phyloP scores from a whole-genome alignment of 2,797 vertebrate species.

The Nasua narica region DNA sequence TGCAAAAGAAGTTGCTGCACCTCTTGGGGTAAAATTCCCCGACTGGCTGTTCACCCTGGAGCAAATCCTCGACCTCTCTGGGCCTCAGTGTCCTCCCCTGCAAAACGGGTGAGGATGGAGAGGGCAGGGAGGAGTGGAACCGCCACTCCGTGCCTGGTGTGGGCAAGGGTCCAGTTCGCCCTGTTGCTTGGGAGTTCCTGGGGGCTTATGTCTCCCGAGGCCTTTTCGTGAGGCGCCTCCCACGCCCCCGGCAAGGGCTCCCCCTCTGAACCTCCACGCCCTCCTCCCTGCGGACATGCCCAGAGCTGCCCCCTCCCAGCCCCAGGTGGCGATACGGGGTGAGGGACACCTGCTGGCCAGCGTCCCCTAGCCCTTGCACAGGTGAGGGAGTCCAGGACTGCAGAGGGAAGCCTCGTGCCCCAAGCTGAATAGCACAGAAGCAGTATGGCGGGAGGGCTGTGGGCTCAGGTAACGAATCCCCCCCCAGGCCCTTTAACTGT shows the following conservation, averaged over 20 bases:
- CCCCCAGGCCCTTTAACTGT: background rate
- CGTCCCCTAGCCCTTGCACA: background rate
- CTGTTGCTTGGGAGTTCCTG: accelerated
- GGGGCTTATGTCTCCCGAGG: accelerated
- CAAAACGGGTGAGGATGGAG: background rate
- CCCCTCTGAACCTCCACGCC: no score
- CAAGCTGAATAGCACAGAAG: background rate
- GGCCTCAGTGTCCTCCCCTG: background rate
- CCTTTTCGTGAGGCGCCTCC: background rate
- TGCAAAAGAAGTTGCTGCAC: accelerated
- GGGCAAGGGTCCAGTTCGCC: no score
- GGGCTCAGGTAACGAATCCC: background rate
- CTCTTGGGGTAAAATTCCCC: background rate
- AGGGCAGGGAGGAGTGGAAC: no score
- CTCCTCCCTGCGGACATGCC: accelerated
- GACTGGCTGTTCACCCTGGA: background rate
- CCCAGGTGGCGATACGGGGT: background rate
- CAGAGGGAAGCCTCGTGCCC: background rate
- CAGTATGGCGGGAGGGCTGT: background rate
- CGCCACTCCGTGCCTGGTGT: accelerated
- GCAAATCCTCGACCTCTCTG: background rate
- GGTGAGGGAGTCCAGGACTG: background rate
- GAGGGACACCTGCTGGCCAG: accelerated
- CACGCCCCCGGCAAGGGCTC: background rate
- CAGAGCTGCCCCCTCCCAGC: background rate